These are phyloP conservation scores for Melanotaenia parkinsoni DNA, from an alignment of 2,797 vertebrate species.

Conservation along the genomic window DNA sequence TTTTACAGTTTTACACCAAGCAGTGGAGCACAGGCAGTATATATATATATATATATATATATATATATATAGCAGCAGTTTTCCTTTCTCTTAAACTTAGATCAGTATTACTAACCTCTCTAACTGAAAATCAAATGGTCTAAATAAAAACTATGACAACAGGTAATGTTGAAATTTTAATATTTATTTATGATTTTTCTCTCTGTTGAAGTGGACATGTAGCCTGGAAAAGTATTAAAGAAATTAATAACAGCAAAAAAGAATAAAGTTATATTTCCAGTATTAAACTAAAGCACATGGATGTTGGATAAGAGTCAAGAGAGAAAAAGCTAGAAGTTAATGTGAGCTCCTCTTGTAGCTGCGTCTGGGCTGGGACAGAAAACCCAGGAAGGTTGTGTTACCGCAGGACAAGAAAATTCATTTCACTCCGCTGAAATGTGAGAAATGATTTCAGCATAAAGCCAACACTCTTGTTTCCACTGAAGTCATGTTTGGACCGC, in stretches of 20 bases:
- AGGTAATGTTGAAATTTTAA: too few relatives aligned
- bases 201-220: too few relatives aligned
- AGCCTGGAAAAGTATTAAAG: too few relatives aligned
- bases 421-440: conserved; percentile 16
- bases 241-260: neutral
- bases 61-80: too few relatives aligned
- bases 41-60: too few relatives aligned
- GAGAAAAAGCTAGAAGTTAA: neutral
- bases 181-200: too few relatives aligned
- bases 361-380: neutral
- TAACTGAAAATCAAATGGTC: too few relatives aligned
- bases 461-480: neutral
- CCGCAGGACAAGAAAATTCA: too few relatives aligned
- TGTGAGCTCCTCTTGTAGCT: too few relatives aligned
- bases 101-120: too few relatives aligned
- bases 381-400: neutral
- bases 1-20: neutral
- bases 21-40: neutral
- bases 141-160: too few relatives aligned
- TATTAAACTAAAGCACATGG: neutral
- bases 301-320: neutral
- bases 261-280: neutral
- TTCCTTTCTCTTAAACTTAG: too few relatives aligned
- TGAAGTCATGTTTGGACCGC: conserved; percentile 17
- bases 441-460: conserved; percentile 26